Conservation (phyloP, 92 coral and sea anemone genomes). For the Metridium senile region DNA sequence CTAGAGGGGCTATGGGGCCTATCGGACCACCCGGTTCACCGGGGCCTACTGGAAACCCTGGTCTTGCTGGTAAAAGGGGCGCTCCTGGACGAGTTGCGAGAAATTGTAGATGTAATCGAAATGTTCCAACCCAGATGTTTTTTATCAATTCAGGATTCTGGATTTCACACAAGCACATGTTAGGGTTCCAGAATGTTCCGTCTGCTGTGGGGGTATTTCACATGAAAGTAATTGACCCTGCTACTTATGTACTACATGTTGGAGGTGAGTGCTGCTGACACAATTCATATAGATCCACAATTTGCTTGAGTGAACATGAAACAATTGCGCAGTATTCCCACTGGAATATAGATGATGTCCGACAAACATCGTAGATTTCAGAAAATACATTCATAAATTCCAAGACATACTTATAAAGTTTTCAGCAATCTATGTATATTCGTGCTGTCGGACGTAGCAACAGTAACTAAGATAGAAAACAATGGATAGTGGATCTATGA, state of each 20-base stretch:
- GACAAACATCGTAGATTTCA: too few relatives aligned
- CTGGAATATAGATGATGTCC: too few relatives aligned
- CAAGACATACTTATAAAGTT: too few relatives aligned
- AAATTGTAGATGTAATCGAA: conserved; percentile 62
- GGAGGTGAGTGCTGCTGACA: conserved; percentile 57
- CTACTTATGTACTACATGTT: conserved; percentile 76
- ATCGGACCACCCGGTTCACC: conserved; percentile 62
- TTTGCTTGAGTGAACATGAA: too few relatives aligned
- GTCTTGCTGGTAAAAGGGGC: conserved; percentile 69
- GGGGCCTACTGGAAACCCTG: conserved; percentile 64
- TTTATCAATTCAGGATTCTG: conserved; percentile 71
- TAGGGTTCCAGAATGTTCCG: conserved; percentile 77
- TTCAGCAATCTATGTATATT: too few relatives aligned
- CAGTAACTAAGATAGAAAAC: too few relatives aligned
- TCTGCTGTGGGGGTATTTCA: conserved; percentile 74
- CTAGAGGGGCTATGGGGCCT: conserved; percentile 77
- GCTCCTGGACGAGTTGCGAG: conserved; percentile 71
- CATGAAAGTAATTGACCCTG: conserved; percentile 60
- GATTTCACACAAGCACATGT: conserved; percentile 75
- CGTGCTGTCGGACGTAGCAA: too few relatives aligned
- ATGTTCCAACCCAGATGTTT: conserved; percentile 80
- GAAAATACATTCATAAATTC: too few relatives aligned
- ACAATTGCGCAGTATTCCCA: too few relatives aligned
- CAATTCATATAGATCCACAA: neutral
- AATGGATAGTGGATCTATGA: too few relatives aligned